These are phyloP conservation scores for Parapsyche elsis DNA, from an alignment of 1,140 invertebrate species.

Conservation along the genomic window DNA sequence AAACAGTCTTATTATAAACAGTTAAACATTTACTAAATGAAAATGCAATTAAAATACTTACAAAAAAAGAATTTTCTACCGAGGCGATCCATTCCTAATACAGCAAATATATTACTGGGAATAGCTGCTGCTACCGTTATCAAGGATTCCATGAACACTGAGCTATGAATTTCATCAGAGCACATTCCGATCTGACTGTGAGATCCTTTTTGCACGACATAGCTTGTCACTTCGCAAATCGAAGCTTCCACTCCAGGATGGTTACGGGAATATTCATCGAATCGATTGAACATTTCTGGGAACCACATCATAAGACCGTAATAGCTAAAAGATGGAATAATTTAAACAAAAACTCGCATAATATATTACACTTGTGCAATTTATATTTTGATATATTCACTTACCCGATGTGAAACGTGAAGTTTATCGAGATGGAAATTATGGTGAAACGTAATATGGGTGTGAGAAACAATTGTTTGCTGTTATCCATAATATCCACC, in stretches of 20 bases:
- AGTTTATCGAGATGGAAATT: conserved; percentile 87
- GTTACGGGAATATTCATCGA: conserved; percentile 78
- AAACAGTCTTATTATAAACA: not conserved
- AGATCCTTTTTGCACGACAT: conserved; percentile 75
- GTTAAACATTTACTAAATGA: not conserved
- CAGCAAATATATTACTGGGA: conserved; percentile 85
- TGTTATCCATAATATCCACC: conserved; percentile 80
- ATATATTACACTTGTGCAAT: too few relatives aligned
- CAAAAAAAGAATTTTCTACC: conserved; percentile 90
- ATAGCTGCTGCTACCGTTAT: conserved; percentile 87
- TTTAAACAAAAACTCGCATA: not conserved
- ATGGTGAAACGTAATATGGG: conserved; percentile 84
- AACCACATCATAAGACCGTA: conserved; percentile 94
- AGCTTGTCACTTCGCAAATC: conserved; percentile 81
- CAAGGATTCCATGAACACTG: conserved; percentile 86
- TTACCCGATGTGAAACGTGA: conserved; percentile 88
- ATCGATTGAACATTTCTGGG: conserved; percentile 88
- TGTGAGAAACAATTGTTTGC: conserved; percentile 80
- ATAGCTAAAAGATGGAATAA: conserved; percentile 68
- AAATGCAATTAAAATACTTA: conserved; percentile 60
- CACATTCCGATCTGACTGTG: conserved; percentile 72
- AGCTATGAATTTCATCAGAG: conserved; percentile 76
- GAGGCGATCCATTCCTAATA: conserved; percentile 78
- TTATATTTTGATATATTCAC: conserved; percentile 41
- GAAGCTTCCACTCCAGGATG: conserved; percentile 72